Conservation (phyloP, 2,888 invertebrate species). For the Siphlonurus alternatus region DNA sequence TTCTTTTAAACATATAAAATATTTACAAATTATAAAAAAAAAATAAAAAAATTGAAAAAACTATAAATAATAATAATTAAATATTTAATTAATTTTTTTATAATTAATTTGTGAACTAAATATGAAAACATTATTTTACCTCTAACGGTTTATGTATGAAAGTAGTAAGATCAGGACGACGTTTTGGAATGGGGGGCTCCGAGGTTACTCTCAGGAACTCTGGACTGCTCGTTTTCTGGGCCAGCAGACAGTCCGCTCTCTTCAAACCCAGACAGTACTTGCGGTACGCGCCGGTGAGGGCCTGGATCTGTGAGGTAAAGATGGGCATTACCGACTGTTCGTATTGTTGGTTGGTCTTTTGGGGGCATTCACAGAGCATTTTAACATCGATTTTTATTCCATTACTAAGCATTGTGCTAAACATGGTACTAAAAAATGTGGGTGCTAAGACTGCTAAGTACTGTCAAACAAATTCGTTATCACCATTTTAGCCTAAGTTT, state of each 20-base stretch:
- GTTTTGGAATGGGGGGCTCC: conserved; percentile 62
- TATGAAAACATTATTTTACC: no score
- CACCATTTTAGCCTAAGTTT: no score
- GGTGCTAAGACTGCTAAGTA: neutral
- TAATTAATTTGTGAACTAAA: neutral
- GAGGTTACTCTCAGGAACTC: conserved; percentile 66
- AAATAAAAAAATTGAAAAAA: neutral
- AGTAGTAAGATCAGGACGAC: conserved; percentile 69
- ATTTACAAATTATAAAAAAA: no score
- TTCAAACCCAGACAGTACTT: conserved; percentile 71
- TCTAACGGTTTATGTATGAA: conserved; percentile 71
- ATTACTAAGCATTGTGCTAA: no score
- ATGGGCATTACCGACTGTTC: no score
- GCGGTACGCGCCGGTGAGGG: conserved; percentile 39
- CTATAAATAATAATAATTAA: neutral
- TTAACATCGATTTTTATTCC: no score
- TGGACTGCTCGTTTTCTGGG: conserved; percentile 40
- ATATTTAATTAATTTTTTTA: neutral
- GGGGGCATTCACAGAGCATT: no score
- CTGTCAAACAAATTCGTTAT: no score
- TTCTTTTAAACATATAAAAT: no score
- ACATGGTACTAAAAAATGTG: conserved; percentile 5
- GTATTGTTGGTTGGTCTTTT: no score
- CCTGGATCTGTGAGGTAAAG: conserved; percentile 4
- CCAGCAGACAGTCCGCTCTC: conserved; percentile 69